phyloP scores from a whole-genome alignment of 2,888 invertebrate genomes.

The Nowickia ferox region DNA sequence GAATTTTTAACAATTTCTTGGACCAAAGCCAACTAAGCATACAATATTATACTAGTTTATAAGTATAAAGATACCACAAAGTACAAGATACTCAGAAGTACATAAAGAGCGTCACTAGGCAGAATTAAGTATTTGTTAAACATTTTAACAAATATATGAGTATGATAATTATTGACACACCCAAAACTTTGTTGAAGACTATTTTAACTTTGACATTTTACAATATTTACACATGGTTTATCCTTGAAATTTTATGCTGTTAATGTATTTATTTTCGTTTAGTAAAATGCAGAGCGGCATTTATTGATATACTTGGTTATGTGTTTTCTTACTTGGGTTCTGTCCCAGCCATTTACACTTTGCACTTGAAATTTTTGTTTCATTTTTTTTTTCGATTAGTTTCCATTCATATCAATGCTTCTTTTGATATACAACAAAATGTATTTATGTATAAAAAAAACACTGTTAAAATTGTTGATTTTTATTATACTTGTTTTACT shows the following conservation, averaged over 20 bases:
- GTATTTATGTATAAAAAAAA: conserved; percentile 8
- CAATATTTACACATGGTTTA: conserved; percentile 5
- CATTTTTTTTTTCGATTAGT: background rate
- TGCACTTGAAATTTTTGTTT: background rate
- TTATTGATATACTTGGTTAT: background rate
- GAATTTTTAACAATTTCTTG: conserved; percentile 20
- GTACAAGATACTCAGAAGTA: background rate
- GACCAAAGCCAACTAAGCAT: conserved; percentile 41
- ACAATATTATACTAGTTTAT: background rate
- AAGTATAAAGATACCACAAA: no score
- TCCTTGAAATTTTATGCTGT: conserved; percentile 1
- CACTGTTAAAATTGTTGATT: conserved; percentile 35
- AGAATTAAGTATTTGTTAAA: background rate
- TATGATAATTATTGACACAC: conserved; percentile 46
- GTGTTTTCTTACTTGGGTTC: background rate
- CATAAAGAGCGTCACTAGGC: background rate
- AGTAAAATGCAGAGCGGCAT: conserved; percentile 24
- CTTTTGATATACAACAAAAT: background rate
- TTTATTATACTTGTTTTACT: conserved; percentile 43
- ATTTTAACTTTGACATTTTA: conserved; percentile 43
- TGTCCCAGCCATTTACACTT: background rate
- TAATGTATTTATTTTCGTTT: background rate
- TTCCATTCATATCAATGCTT: conserved; percentile 7
- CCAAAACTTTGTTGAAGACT: conserved; percentile 9
- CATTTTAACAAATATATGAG: background rate